Evolutionary conservation across 2,888 invertebrate species (phyloP).

Genomic region (Tiliacea citrago): DNA sequence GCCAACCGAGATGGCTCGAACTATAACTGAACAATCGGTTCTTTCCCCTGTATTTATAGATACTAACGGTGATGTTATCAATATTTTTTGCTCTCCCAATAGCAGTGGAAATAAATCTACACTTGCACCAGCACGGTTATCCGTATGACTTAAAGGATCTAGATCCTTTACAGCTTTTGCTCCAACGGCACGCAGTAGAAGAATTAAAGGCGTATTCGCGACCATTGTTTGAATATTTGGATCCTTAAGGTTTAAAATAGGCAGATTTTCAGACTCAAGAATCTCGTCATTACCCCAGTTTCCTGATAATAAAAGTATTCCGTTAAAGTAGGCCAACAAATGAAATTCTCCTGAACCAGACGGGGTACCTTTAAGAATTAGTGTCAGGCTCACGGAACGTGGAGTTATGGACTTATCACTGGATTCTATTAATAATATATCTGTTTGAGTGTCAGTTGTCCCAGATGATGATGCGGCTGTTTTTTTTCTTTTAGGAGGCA

Average conservation of each 20-base stretch:
- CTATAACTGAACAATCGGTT: conserved; percentile 73
- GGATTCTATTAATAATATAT: conserved; percentile 57
- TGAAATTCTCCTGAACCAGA: conserved; percentile 73
- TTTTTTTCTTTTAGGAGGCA: conserved; percentile 40
- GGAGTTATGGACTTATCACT: conserved; percentile 65
- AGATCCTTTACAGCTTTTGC: conserved; percentile 78
- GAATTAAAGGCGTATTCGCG: conserved; percentile 80
- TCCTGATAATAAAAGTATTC: conserved; percentile 72
- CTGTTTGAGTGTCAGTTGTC: conserved; percentile 65
- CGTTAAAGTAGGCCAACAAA: conserved; percentile 77
- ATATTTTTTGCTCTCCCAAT: conserved; percentile 79
- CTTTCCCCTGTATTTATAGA: conserved; percentile 73
- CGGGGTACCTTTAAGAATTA: conserved; percentile 73
- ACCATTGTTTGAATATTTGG: conserved; percentile 67
- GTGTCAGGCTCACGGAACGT: conserved; percentile 68
- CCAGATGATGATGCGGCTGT: background rate
- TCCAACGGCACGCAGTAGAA: conserved; percentile 75
- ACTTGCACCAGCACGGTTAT: conserved; percentile 83
- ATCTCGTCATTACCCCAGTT: conserved; percentile 75
- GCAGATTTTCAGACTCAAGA: conserved; percentile 67
- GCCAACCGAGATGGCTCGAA: conserved; percentile 70
- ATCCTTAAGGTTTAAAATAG: conserved; percentile 76
- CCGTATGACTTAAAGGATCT: conserved; percentile 79
- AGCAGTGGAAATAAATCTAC: conserved; percentile 83
- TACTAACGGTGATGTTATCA: conserved; percentile 71